Conservation (phyloP, 2,888 invertebrate genomes). For the Noctua janthina region DNA sequence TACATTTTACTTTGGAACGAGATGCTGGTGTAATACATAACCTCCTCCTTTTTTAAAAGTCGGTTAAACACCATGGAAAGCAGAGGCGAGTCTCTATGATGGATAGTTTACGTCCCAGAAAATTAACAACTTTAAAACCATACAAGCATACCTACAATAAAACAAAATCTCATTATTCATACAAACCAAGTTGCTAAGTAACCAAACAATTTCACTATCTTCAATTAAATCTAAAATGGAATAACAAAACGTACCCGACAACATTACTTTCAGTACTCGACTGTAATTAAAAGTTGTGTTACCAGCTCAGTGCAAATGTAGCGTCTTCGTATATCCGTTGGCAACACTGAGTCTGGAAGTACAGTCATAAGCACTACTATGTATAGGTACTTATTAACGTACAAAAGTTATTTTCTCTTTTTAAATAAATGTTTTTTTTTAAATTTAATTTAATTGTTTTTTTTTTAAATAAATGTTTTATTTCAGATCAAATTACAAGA, state of each 20-base stretch:
- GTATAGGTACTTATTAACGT: not conserved
- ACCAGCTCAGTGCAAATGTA: conserved; percentile 54
- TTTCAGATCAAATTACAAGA: no score
- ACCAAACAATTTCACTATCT: conserved; percentile 43
- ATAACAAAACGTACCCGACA: conserved; percentile 34
- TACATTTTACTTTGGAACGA: no score
- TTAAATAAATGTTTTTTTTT: no score
- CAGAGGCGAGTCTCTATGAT: not conserved
- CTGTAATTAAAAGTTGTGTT: conserved; percentile 66
- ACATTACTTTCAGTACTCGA: conserved; percentile 43
- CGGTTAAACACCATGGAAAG: not conserved
- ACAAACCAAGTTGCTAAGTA: conserved; percentile 20
- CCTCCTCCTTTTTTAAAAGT: not conserved
- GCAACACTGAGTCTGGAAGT: conserved; percentile 35
- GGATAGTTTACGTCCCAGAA: not conserved
- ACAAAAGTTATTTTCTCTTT: not conserved
- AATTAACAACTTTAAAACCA: not conserved
- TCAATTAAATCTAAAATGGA: conserved; percentile 53
- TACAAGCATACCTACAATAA: not conserved
- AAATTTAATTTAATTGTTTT: not conserved
- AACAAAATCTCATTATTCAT: conserved; percentile 13
- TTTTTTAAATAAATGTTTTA: no score
- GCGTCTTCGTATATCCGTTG: conserved; percentile 59
- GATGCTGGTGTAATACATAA: not conserved
- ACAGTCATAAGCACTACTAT: not conserved